Conservation (phyloP, 2,888 invertebrate species). For the Azorinus chamasolen region DNA sequence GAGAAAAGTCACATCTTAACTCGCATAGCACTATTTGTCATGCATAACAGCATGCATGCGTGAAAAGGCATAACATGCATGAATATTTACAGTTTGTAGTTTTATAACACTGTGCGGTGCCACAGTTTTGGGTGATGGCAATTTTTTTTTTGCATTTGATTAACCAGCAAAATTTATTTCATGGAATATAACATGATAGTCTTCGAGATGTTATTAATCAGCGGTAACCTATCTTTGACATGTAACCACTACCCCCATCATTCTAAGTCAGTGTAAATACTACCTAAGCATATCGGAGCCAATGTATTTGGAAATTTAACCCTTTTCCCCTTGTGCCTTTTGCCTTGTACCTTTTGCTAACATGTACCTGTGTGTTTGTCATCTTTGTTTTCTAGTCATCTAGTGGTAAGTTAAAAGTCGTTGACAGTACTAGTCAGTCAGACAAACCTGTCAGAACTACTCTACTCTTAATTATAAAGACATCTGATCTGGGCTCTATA, state of each 20-base stretch:
- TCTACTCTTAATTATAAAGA: too few species aligned
- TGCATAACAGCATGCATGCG: constrained; percentile 3
- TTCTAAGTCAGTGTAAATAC: too few species aligned
- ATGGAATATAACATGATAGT: too few species aligned
- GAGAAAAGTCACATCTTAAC: constrained; percentile 9
- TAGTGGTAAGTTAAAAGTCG: too few species aligned
- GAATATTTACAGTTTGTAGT: neutral
- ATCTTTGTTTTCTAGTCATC: too few species aligned
- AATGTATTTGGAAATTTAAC: constrained; percentile 64
- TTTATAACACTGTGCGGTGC: constrained; percentile 9
- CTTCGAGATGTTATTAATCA: too few species aligned
- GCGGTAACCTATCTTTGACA: too few species aligned
- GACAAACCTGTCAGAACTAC: too few species aligned
- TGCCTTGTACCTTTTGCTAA: constrained; percentile 1
- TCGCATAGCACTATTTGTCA: constrained; percentile 6
- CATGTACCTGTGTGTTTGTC: too few species aligned
- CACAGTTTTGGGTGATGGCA: constrained; percentile 23
- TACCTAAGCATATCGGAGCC: neutral
- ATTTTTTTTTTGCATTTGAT: neutral
- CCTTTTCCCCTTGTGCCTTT: constrained; percentile 42
- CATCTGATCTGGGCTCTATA: too few species aligned
- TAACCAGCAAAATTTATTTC: too few species aligned
- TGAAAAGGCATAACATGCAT: constrained; percentile 1
- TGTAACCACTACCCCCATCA: constrained; percentile 20
- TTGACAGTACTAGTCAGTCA: too few species aligned